phyloP scores from a whole-genome alignment of 2,888 invertebrate genomes.

The Phengaris alcon region DNA sequence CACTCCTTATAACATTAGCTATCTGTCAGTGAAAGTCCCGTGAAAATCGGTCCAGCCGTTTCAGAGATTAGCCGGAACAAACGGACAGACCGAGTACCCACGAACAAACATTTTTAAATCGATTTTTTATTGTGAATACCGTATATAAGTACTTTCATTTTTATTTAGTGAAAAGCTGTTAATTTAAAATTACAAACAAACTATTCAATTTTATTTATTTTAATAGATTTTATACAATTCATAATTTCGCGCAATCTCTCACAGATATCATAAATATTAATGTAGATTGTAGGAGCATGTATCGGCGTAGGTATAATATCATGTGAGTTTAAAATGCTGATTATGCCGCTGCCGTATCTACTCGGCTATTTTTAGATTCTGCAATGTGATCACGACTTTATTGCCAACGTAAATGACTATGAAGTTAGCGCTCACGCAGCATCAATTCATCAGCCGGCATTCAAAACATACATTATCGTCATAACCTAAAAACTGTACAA shows the following conservation, averaged over 20 bases:
- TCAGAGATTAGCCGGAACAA: too few relatives aligned
- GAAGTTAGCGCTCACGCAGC: conserved; percentile 47
- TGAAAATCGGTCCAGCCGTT: too few relatives aligned
- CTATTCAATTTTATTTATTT: too few relatives aligned
- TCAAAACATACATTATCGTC: conserved; percentile 56
- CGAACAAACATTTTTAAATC: too few relatives aligned
- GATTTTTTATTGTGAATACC: too few relatives aligned
- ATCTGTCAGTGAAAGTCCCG: too few relatives aligned
- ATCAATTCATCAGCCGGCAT: conserved; percentile 40
- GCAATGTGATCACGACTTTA: conserved; percentile 76
- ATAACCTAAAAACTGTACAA: conserved; percentile 57
- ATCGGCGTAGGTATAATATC: conserved; percentile 1
- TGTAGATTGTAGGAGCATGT: background rate
- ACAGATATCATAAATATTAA: background rate
- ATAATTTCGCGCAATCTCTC: background rate
- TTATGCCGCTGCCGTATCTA: conserved; percentile 68
- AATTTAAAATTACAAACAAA: too few relatives aligned
- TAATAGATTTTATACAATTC: background rate
- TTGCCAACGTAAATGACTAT: conserved; percentile 70
- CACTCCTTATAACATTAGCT: too few relatives aligned
- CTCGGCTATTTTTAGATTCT: conserved; percentile 72
- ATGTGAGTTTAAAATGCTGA: conserved; percentile 58
- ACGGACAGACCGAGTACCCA: too few relatives aligned
- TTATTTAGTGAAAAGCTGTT: too few relatives aligned
- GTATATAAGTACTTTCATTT: too few relatives aligned